Evolutionary conservation across 2,888 invertebrate species (phyloP), one percentile per base, ranked within the genome.

Genomic region (Pelosia muscerda): DNA sequence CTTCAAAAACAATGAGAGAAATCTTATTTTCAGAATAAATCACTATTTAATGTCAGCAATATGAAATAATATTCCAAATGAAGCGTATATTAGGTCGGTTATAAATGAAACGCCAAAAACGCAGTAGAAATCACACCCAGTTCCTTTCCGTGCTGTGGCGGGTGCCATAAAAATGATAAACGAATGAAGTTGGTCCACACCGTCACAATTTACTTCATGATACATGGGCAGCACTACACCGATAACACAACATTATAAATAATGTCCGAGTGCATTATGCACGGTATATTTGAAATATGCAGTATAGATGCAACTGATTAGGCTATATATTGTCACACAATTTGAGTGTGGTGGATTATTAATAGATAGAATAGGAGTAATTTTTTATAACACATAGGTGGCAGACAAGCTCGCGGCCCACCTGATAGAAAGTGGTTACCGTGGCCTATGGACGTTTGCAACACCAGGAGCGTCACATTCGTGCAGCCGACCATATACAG

Each of bases 141-240:
- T 57, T 59, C 38, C 57, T 66, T 70, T 69, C 70, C 75, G 67
- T 69, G 72, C 66, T 55, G 23, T 63, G 34, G 34, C 15, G 75
- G 75, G 71, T 71, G 80, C 80, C 76, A 79, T 81, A 78, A 79
- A 79, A 81, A 78, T 81, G 80, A 81, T 79, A 79, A 77, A 81
- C 78, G 73, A 68, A 79, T 74, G 63, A 78, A 79, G 78, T 81
- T 78, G 69, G 73, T 71, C 73, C 75, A 66, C 72, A 57, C 28
- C 69, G 59, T 72, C 76, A 81, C 78, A 78, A 71, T 74, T 80
- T 78, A 77, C 66, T 77, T 62, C 63, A 22, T 81, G 73, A 80
- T 79, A 72, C 72, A 82, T 77, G 62, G 70, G 28, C 28, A 61
- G 70, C 78, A 71, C 55, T 74, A 63, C 71, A 63, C 73, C 77